Evolutionary conservation across 2,888 invertebrate species (phyloP), one percentile per base, ranked within the genome.

Genomic region (Dolichopus griseipennis): DNA sequence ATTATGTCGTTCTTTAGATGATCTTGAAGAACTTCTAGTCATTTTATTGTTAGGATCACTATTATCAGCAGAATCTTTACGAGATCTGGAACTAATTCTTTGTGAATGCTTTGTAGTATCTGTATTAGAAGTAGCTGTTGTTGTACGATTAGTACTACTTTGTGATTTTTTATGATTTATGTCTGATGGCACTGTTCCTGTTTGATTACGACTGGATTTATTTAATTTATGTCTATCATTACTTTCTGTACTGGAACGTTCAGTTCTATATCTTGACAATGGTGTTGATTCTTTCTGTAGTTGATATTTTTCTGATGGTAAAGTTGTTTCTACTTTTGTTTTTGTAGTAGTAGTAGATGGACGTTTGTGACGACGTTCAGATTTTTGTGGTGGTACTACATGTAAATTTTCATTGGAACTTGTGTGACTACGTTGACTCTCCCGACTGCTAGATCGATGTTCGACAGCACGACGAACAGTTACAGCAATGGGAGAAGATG

Each of bases 371-470:
- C 63, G 63, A 33, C 64, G 64, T 37, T 64, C 64, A 37, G 4
- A 5, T 64, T 33, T 64, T 37, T 37, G 15, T 34, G 66, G 20
- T 34, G 69, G 6, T 43, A 66, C 9, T 20, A 61, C 65, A 52
- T 43, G 65, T 62, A 66, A 70, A 64, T 67, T 72, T 63, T 71
- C 72, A 67, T 68, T 72, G 65, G 68, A 69, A 61, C 70, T 69
- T 37, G 66, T 71, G 64, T 71, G 69, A 7, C 68, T 70, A 69
- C 69, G 69, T 21, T 66, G 69, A 37, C 72, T 72, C 69, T 67
- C 73, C 68, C 66, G 68, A 68, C 74, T 75, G 74, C 74, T 75
- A 72, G 72, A 71, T 72, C 73, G 74, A 73, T 74, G 74, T 72
- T 72, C 77, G 20, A 73, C 72, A 67, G 72, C 75, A 15, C 76